Base-by-base conservation (phyloP, 2,888 invertebrate genomes). In the Stenichneumon culpator region DNA sequence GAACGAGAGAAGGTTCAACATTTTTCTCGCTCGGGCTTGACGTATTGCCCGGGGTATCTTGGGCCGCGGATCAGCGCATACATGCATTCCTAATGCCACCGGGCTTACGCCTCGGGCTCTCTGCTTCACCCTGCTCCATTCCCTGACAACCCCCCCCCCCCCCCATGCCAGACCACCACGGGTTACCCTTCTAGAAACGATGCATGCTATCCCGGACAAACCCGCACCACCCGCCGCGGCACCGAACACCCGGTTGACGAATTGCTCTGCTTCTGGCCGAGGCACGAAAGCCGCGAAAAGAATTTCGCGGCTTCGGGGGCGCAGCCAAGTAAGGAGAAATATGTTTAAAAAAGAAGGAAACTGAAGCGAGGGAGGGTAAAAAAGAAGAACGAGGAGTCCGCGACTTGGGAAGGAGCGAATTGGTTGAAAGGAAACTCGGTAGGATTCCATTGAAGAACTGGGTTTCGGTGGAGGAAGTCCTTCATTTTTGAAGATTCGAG, bases 31-130 rank as follows among this genome's bases (percentile, higher is more conserved):
- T 86, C 86, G 75, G 89, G 79, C 89, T 88, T 90, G 91, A 91
- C 90, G 91, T 92, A 92, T 91, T 89, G 91, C 90, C 87, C 84
- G 87, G 44, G 88, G 90, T 92, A 92, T 91, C 92, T 91, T 90
- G 90, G 84, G 90, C 91, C 87, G 88, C 86, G 89, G 90, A 92
- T 92, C 92, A 90, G 90, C 87, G 91, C 91, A 91, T 91, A 92
- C 91, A 92, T 92, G 91, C 91, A 92, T 92, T 88, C 89, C 87
- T 90, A 91, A 92, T 91, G 89, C 89, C 84, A 88, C 86, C 81
- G 86, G 77, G 88, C 88, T 89, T 87, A 87, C 87, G 86, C 86
- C 44, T 14, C 36, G 54, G 78, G 81, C 81, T 69, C 73, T 32
- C 73, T 3, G 44, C 44, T 70, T 72, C 72, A 63, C 50, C 14